These are phyloP conservation scores for Perdix hodgsoniae DNA, from an alignment of 2,797 vertebrate genomes.

Conservation along the genomic window DNA sequence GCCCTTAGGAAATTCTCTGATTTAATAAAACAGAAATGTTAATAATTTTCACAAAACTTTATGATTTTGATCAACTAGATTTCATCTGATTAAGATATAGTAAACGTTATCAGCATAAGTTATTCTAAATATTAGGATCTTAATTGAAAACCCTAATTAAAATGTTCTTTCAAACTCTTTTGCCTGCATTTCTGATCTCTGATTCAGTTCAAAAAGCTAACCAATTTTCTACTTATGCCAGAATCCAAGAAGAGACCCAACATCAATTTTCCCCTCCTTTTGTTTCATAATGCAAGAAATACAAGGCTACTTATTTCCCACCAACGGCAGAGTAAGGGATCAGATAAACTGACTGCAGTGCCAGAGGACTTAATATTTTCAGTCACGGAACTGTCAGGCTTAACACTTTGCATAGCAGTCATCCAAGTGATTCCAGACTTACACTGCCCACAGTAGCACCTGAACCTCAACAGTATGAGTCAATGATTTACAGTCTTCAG, in stretches of 20 bases:
- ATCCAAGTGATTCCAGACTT: background rate
- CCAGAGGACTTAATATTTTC: background rate
- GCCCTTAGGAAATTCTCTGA: background rate
- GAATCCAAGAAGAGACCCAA: background rate
- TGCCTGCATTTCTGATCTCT: background rate
- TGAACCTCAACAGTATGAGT: background rate
- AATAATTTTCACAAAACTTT: background rate
- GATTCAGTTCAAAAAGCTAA: background rate
- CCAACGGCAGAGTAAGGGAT: background rate
- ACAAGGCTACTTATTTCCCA: background rate
- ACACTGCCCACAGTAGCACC: background rate
- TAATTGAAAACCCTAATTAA: background rate
- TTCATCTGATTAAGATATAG: background rate
- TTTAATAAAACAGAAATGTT: background rate
- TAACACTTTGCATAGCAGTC: background rate
- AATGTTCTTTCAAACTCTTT: background rate
- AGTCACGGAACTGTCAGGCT: background rate
- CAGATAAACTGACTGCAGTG: background rate
- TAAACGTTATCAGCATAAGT: background rate
- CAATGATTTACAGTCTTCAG: background rate
- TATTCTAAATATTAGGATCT: background rate
- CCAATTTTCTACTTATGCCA: background rate
- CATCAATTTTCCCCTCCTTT: background rate
- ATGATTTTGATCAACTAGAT: background rate
- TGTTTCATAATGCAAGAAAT: background rate